Percentiles rank a stretch among this genome's conserved stretches.
These are phyloP conservation scores for Drosophila mayri DNA, from an alignment of 1,140 invertebrate species.

Conservation along the genomic window DNA sequence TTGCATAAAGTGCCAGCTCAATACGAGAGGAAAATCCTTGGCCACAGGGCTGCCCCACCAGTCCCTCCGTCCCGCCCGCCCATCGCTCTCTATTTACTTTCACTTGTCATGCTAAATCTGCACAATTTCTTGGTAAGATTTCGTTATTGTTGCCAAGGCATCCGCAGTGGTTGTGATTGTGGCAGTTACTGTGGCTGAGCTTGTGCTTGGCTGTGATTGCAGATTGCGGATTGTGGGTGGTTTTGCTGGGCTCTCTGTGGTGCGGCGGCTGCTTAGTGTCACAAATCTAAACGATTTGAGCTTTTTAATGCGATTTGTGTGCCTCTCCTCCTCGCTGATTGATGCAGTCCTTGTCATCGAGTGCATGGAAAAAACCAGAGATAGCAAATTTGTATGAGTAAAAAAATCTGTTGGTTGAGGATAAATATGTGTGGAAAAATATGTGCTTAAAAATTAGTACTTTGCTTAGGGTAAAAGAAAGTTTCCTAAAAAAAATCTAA, in stretches of 20 bases:
- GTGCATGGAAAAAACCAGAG: slow-evolving; percentile 13
- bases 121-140: slow-evolving; percentile 61
- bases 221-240: slow-evolving; percentile 11
- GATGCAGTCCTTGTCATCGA: slow-evolving; percentile 43
- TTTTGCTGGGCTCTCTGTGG: slow-evolving; percentile 9
- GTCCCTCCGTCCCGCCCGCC: neutral
- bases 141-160: slow-evolving; percentile 41
- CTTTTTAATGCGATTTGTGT: slow-evolving; percentile 70
- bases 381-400: slow-evolving; percentile 18
- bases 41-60: slow-evolving; percentile 12
- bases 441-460: neutral
- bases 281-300: slow-evolving; percentile 78
- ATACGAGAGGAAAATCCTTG: slow-evolving; percentile 27
- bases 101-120: slow-evolving; percentile 67
- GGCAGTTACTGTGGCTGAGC: slow-evolving; percentile 15
- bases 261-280: slow-evolving; percentile 59
- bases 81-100: slow-evolving; percentile 66
- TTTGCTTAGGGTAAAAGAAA: no score
- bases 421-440: neutral
- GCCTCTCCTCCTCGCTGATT: slow-evolving; percentile 39
- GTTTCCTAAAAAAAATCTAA: neutral
- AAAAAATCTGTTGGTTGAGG: slow-evolving; percentile 15
- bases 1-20: slow-evolving; percentile 66
- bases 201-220: slow-evolving; percentile 15
- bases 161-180: slow-evolving; percentile 15